Conservation (phyloP, 2,888 invertebrate species). For the Ephialtes manifestator region DNA sequence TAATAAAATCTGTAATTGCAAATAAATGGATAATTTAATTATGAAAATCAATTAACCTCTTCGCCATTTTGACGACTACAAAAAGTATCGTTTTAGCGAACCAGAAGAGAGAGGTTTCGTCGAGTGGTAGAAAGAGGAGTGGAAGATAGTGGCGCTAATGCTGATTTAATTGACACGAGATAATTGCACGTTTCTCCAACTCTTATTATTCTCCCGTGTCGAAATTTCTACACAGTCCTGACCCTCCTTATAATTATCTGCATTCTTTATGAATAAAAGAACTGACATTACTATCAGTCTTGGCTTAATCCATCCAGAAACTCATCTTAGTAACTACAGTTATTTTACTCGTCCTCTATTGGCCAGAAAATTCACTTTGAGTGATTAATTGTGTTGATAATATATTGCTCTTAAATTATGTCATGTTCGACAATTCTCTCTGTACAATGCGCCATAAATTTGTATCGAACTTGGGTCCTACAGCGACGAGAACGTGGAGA, state of each 20-base stretch:
- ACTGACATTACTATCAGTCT: background rate
- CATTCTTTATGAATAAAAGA: conserved; percentile 7
- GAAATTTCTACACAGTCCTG: background rate
- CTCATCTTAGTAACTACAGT: background rate
- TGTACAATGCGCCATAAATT: conserved; percentile 29
- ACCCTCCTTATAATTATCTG: conserved; percentile 5
- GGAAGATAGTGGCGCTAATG: conserved; percentile 5
- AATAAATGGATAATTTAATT: conserved; percentile 19
- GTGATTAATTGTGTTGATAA: background rate
- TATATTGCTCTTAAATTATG: background rate
- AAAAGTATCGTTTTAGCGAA: background rate
- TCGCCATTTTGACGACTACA: background rate
- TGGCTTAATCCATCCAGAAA: background rate
- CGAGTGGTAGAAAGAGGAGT: background rate
- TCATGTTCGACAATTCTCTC: conserved; percentile 22
- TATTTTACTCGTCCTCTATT: background rate
- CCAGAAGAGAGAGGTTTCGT: background rate
- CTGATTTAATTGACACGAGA: conserved; percentile 15
- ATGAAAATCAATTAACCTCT: conserved; percentile 18
- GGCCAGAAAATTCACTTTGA: background rate
- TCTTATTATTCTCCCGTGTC: background rate
- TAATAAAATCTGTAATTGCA: too few relatives aligned
- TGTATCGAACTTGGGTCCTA: conserved; percentile 46
- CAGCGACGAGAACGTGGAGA: background rate
- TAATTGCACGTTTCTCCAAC: conserved; percentile 11